Evolutionary conservation across 1,140 invertebrate species (phyloP), one percentile per base, ranked within the genome.

Genomic region (Diploscapter pachys): DNA sequence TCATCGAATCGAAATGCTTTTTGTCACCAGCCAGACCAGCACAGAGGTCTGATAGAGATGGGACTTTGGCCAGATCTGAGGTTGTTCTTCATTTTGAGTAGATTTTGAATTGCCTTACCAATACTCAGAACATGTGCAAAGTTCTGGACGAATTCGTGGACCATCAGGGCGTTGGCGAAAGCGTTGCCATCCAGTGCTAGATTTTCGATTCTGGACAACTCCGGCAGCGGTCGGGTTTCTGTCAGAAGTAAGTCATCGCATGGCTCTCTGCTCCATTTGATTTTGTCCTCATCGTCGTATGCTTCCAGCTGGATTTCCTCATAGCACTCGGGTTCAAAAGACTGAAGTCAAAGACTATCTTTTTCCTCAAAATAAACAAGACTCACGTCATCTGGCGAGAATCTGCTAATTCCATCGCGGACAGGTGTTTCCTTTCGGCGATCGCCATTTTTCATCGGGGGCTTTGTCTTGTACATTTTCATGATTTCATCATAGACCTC

Each of bases 81-180:
- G 31, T 31, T 31, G 31, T 31, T 31, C 31, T 31, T 31, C 1
- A 31, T 31, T 0, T 31, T 31, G 31, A 31, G 31, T 1, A 31
- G 1, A 31, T 31, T 31, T 31, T 31, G 31, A 31, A 31, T 31
- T 31, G 0, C 1, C 31, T 31, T 31, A 31, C 31, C 31, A 31
- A 74, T 74, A 50, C 73, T 64, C 50, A 74, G 48, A n/a, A 74
- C 73, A 68, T 74, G 63, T 4, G 63, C 73, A 74, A 74, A 74
- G 57, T 74, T 74, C 31, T 74, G 73, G 5, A 64, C 53, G 64
- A 74, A 74, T 31, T 74, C 73, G 54, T 66, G 64, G 56, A 74
- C 56, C 73, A 74, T 74, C 3, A 74, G 66, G 6, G 73, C 73
- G 48, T 74, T 67, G 9, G 73, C 73, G 54, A 74, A 74, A 51